A percentile compares a stretch with the other conserved stretches of the same genome.
Evolutionary conservation across 2,113 vertebrate species (phyloP).

Genomic region (Protomyctophum bolini): DNA sequence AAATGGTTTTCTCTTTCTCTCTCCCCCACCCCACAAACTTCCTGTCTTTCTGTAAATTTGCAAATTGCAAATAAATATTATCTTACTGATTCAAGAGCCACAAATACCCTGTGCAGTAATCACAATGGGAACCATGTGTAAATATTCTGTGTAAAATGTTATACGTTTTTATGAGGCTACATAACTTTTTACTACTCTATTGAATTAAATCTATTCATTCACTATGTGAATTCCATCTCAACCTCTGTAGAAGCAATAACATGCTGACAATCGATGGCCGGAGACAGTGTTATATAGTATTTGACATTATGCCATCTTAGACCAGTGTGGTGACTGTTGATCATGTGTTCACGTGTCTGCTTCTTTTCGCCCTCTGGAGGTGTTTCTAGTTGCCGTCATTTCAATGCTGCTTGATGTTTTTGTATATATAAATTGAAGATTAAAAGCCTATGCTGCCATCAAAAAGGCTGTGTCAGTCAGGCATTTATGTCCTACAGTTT

Average conservation of each 20-base stretch:
- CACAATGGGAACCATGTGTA: constrained; percentile 53
- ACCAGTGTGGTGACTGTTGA: constrained; percentile 60
- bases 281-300: constrained; percentile 47
- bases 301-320: constrained; percentile 47
- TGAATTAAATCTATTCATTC: constrained; percentile 55
- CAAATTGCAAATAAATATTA: constrained; percentile 63
- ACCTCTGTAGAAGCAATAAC: constrained; percentile 80
- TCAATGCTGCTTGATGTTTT: constrained; percentile 74
- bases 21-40: neutral
- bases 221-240: constrained; percentile 67
- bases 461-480: constrained; percentile 52
- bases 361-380: constrained; percentile 27
- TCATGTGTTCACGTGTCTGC: constrained; percentile 55
- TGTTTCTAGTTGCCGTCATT: constrained; percentile 64
- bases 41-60: constrained; percentile 44
- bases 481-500: constrained; percentile 10
- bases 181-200: constrained; percentile 46
- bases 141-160: constrained; percentile 49
- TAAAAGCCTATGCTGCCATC: constrained; percentile 68
- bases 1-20: constrained; percentile 44
- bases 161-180: constrained; percentile 64
- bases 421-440: constrained; percentile 69
- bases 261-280: constrained; percentile 78
- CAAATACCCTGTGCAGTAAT: constrained; percentile 51
- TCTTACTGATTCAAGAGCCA: constrained; percentile 39